Percentiles rank a stretch among this genome's conserved stretches.
Evolutionary conservation across 2,113 vertebrate genomes (phyloP).

Genomic region (Notarius quadriscutis): DNA sequence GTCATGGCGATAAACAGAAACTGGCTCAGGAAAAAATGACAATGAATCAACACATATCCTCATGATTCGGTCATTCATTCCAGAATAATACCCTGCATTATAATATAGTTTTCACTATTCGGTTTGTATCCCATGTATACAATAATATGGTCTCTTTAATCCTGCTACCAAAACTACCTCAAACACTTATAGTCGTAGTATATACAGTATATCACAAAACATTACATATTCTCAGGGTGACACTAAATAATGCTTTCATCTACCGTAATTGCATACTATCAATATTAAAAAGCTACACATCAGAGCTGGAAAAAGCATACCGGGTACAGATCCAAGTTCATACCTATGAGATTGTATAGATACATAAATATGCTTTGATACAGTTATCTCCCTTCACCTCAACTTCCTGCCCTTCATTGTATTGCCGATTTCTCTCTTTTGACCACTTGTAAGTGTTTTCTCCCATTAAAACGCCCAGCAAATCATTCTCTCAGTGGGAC

Average conservation of each 20-base stretch:
- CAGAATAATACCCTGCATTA: neutral
- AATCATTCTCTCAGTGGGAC: conserved; percentile 51
- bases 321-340: conserved; percentile 59
- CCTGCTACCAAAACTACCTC: neutral
- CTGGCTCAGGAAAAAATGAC: conserved; percentile 44
- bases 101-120: neutral
- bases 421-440: neutral
- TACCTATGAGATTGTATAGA: conserved; percentile 66
- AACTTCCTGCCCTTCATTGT: neutral
- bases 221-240: neutral
- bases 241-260: neutral
- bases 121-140: no score
- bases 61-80: conserved; percentile 25
- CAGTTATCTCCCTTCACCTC: neutral
- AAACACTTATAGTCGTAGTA: neutral
- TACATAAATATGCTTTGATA: conserved; percentile 42
- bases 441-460: conserved; percentile 8
- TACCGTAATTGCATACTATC: neutral
- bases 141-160: neutral
- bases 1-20: conserved; percentile 54
- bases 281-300: conserved; percentile 38
- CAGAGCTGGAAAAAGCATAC: conserved; percentile 72
- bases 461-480: conserved; percentile 37
- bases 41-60: conserved; percentile 13
- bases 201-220: neutral